Percentiles rank a stretch among this genome's conserved stretches.
Conservation (phyloP, 2,113 vertebrate species). For the Syngnathus floridae region DNA sequence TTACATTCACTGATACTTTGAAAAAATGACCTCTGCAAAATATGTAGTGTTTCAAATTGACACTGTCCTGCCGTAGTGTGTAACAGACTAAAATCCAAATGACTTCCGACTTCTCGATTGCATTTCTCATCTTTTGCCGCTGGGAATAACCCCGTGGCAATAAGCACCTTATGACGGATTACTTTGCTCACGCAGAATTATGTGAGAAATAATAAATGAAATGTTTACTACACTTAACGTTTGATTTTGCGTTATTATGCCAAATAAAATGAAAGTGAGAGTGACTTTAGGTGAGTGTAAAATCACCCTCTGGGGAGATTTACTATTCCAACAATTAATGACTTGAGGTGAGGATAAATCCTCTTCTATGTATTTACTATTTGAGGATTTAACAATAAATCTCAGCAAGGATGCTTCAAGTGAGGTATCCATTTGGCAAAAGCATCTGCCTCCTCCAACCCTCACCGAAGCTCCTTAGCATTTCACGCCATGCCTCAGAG, state of each 20-base stretch:
- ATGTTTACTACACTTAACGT: neutral
- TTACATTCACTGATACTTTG: too few species aligned
- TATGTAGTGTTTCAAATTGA: too few species aligned
- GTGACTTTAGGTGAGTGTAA: slow-evolving; percentile 1
- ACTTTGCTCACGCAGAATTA: neutral
- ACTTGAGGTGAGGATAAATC: neutral
- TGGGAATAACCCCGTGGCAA: neutral
- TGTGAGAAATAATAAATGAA: neutral
- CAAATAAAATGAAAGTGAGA: neutral
- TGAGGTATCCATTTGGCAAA: neutral
- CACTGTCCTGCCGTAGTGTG: too few species aligned
- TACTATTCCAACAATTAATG: neutral
- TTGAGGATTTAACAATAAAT: slow-evolving; percentile 1
- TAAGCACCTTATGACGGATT: neutral
- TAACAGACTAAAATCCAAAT: too few species aligned
- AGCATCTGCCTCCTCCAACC: neutral
- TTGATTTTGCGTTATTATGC: neutral
- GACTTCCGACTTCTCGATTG: neutral
- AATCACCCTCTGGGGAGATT: neutral
- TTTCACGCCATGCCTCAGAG: neutral
- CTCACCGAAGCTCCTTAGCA: neutral
- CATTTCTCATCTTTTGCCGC: neutral
- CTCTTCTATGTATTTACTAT: neutral
- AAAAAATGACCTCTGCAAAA: too few species aligned
- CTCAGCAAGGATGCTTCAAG: neutral